phyloP scores from a whole-genome alignment of 2,888 invertebrate genomes.

The Zhuqinia jingwanae region DNA sequence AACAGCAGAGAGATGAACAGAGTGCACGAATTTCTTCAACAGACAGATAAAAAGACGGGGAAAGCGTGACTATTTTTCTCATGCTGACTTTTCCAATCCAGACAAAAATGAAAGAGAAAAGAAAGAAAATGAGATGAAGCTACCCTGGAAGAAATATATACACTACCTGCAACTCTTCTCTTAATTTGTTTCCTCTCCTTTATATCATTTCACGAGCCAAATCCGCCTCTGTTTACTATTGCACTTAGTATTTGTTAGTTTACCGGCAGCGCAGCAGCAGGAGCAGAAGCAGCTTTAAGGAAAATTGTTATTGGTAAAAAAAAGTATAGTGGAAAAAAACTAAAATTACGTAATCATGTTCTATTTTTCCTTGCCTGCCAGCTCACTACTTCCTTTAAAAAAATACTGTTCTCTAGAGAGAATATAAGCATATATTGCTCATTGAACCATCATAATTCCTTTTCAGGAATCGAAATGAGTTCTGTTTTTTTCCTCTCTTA shows the following conservation, averaged over 20 bases:
- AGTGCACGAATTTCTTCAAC: too few relatives aligned
- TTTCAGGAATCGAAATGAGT: conserved; percentile 18
- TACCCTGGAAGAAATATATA: not conserved
- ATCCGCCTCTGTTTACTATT: too few relatives aligned
- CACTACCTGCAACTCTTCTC: not conserved
- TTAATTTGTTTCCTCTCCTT: not conserved
- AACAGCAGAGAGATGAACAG: too few relatives aligned
- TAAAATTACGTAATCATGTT: conserved; percentile 46
- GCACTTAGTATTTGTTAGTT: not conserved
- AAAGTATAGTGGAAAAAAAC: conserved; percentile 8
- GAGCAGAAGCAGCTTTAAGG: not conserved
- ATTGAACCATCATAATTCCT: conserved; percentile 53
- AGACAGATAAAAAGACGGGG: conserved; percentile 1
- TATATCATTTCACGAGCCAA: not conserved
- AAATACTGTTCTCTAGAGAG: not conserved
- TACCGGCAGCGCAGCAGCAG: not conserved
- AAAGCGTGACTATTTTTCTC: conserved; percentile 34
- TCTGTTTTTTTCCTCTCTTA: not conserved
- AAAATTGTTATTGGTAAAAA: conserved; percentile 36
- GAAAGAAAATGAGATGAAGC: not conserved
- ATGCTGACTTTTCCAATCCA: conserved; percentile 46
- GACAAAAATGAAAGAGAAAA: not conserved
- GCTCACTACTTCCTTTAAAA: conserved; percentile 1
- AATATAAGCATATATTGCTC: conserved; percentile 39
- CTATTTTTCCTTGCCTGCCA: not conserved